phyloP scores from a whole-genome alignment of 2,797 vertebrate genomes.

The Morus bassanus region DNA sequence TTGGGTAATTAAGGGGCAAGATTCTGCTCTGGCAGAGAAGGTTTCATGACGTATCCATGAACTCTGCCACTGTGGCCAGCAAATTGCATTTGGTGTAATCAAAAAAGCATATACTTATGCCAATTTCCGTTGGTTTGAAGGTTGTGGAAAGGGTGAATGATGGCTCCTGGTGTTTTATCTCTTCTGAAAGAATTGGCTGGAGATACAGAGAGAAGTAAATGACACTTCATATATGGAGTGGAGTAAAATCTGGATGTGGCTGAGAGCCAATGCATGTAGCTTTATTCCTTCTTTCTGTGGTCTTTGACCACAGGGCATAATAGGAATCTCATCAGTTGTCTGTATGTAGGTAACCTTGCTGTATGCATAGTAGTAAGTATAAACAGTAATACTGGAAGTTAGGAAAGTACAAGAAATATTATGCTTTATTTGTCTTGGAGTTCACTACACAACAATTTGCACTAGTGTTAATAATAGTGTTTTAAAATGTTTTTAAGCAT shows the following conservation, averaged over 20 bases:
- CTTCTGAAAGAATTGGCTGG: neutral
- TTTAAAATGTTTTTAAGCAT: neutral
- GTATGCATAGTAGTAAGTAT: no score
- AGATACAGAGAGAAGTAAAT: neutral
- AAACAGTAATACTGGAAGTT: neutral
- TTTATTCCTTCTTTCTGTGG: neutral
- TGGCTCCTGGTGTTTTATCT: neutral
- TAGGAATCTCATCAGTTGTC: neutral
- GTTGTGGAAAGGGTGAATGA: accelerated
- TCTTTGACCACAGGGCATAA: neutral
- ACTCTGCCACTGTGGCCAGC: neutral
- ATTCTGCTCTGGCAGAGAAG: neutral
- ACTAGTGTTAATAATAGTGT: neutral
- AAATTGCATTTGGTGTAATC: neutral
- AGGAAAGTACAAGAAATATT: neutral
- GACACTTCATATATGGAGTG: accelerated
- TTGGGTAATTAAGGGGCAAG: neutral
- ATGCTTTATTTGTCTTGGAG: neutral
- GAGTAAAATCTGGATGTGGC: neutral
- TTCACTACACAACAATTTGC: neutral
- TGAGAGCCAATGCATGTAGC: no score
- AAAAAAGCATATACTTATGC: accelerated
- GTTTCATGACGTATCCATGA: neutral
- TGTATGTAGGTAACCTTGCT: neutral
- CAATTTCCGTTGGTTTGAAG: neutral